These are phyloP conservation scores for Saccopteryx leptura DNA, from an alignment of 2,113 vertebrate species.

Conservation along the genomic window DNA sequence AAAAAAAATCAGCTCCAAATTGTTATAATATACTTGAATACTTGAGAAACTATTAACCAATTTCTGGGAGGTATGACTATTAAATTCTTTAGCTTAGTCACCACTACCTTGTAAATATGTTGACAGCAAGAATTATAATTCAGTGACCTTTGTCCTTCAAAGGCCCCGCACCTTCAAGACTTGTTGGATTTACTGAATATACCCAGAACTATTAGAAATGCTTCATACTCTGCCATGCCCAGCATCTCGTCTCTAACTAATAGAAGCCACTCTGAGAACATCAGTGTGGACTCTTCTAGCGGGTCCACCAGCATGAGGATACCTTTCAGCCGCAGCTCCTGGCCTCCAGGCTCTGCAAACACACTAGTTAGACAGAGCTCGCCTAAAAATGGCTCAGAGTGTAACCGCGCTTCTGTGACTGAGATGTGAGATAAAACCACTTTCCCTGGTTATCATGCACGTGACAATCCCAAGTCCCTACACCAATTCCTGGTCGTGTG, in stretches of 20 bases:
- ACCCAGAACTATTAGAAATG: background rate
- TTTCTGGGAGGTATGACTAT: conserved; percentile 18
- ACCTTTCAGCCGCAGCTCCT: background rate
- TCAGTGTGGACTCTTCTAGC: background rate
- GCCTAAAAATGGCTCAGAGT: background rate
- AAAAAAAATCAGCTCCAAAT: background rate
- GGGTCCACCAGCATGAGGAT: background rate
- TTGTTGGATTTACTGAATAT: background rate
- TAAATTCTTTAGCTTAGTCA: background rate
- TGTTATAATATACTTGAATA: background rate
- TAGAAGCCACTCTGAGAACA: background rate
- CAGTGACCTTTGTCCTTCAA: background rate
- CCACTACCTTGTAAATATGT: background rate
- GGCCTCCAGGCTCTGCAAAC: background rate
- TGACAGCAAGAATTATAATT: background rate
- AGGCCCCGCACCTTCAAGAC: background rate
- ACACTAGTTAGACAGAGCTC: background rate
- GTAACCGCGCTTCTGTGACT: background rate
- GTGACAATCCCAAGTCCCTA: background rate
- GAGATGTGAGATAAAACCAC: background rate
- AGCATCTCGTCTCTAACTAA: too few species aligned
- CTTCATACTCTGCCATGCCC: background rate
- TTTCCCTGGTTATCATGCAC: background rate
- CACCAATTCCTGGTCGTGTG: background rate
- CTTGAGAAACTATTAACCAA: background rate